Evolutionary conservation across 1,140 invertebrate species (phyloP).

Genomic region (Atta texana): DNA sequence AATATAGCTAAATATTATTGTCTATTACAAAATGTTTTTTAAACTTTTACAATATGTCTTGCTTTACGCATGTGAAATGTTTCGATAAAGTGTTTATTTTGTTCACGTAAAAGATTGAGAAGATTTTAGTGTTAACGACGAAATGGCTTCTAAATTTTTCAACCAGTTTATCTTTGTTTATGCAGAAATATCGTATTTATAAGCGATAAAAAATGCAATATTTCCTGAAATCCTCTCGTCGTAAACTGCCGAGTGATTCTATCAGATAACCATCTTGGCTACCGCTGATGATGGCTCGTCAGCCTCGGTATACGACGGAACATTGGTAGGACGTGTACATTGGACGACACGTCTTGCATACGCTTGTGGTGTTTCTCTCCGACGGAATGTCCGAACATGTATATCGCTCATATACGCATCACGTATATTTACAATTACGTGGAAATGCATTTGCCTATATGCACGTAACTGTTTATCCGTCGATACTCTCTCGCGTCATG

Average conservation of each 20-base stretch:
- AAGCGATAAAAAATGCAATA: constrained; percentile 10
- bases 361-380: constrained; percentile 32
- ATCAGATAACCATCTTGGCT: constrained; percentile 24
- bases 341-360: constrained; percentile 7
- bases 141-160: constrained; percentile 2
- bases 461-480: constrained; percentile 44
- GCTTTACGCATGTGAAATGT: neutral
- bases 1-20: neutral
- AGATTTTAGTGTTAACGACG: neutral
- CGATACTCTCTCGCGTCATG: constrained; percentile 22
- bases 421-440: constrained; percentile 52
- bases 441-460: constrained; percentile 45
- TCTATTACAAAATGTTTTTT: neutral
- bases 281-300: constrained; percentile 40
- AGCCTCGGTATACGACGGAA: constrained; percentile 21
- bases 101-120: neutral
- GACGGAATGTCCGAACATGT: neutral
- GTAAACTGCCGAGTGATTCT: constrained; percentile 16
- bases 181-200: neutral
- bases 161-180: neutral
- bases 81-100: neutral
- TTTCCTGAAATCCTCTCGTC: neutral
- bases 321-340: constrained; percentile 44
- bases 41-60: neutral
- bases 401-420: neutral